phyloP scores from a whole-genome alignment of 2,797 vertebrate species.

The Uromys caudimaculatus region DNA sequence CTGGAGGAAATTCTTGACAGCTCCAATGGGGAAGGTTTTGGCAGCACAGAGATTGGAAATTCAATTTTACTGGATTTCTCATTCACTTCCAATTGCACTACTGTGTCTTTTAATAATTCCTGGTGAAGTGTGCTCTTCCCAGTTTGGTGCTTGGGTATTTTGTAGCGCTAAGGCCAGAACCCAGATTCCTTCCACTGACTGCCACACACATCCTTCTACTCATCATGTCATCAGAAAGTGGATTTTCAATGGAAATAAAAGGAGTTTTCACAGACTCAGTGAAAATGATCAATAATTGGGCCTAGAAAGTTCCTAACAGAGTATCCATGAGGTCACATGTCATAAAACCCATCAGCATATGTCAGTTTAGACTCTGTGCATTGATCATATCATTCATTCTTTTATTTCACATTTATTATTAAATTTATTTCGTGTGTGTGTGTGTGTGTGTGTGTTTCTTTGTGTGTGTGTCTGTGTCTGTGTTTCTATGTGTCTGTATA shows the following conservation, averaged over 20 bases:
- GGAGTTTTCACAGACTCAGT: not conserved
- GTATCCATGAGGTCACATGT: not conserved
- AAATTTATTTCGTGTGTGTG: not conserved
- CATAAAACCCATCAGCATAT: not conserved
- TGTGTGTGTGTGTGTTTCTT: not conserved
- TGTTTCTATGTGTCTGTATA: not conserved
- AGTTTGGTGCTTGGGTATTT: not conserved
- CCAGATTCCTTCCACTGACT: not conserved
- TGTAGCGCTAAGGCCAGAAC: not conserved
- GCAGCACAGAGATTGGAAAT: conserved; percentile 62
- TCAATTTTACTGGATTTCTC: conserved; percentile 69
- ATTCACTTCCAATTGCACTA: conserved; percentile 60
- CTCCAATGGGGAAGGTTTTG: not conserved
- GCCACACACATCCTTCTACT: not conserved
- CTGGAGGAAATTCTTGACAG: conserved; percentile 51
- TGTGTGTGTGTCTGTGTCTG: not conserved
- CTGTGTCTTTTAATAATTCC: conserved; percentile 66
- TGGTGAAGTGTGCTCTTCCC: conserved; percentile 33
- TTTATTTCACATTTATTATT: not conserved
- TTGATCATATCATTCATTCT: not conserved
- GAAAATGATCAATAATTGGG: not conserved
- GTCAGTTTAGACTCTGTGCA: not conserved
- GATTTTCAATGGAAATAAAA: not conserved
- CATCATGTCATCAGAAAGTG: not conserved
- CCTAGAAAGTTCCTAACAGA: not conserved